Conservation (phyloP, 2,797 vertebrate species). For the Pangasius macronema region DNA sequence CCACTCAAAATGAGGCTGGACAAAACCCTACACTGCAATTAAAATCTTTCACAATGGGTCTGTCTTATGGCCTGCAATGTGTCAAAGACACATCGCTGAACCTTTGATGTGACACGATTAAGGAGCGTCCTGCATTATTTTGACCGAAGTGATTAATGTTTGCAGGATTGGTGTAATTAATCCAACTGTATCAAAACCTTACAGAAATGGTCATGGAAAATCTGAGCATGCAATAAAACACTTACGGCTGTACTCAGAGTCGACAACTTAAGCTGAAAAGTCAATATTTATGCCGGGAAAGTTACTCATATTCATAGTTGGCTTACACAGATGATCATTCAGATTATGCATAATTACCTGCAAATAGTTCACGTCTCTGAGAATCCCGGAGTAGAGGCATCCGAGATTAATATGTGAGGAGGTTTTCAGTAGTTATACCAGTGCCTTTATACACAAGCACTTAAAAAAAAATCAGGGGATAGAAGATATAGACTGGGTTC, state of each 20-base stretch:
- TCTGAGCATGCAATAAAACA: not conserved
- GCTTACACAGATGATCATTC: not conserved
- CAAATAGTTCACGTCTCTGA: not conserved
- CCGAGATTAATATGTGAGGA: not conserved
- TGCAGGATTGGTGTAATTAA: not conserved
- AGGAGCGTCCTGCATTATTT: not conserved
- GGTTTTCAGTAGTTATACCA: not conserved
- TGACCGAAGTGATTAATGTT: slow-evolving; percentile 5
- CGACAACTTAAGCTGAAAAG: not conserved
- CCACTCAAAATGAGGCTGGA: slow-evolving; percentile 14
- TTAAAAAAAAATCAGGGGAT: not conserved
- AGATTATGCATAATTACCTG: not conserved
- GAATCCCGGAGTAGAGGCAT: not conserved
- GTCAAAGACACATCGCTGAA: not conserved
- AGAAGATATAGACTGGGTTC: not conserved
- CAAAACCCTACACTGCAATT: slow-evolving; percentile 5
- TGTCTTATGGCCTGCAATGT: not conserved
- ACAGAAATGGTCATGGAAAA: not conserved
- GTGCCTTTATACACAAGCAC: not conserved
- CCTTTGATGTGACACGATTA: not conserved
- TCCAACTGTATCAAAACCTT: not conserved
- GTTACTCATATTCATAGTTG: not conserved
- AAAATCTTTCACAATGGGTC: not conserved
- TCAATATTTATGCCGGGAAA: not conserved
- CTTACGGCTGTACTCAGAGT: not conserved